Conservation (phyloP, 2,888 invertebrate species). For the Yponomeuta cagnagella region DNA sequence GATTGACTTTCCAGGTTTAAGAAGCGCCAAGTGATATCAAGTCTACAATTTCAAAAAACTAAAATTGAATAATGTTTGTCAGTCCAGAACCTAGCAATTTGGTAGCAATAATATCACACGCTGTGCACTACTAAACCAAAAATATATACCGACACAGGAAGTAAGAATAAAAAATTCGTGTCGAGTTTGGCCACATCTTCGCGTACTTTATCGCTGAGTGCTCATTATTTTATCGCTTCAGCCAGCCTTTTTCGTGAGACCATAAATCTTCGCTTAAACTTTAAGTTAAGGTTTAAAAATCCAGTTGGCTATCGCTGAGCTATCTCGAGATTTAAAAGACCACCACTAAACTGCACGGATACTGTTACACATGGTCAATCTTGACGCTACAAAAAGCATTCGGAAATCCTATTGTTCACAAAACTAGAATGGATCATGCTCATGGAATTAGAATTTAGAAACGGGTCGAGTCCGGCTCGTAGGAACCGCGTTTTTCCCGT, state of each 20-base stretch:
- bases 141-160: background rate
- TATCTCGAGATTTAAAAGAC: background rate
- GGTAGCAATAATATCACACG: no score
- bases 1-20: no score
- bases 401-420: background rate
- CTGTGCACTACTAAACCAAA: background rate
- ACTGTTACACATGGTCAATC: background rate
- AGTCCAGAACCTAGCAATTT: no score
- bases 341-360: constrained; percentile 1
- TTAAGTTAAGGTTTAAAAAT: constrained; percentile 8
- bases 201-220: constrained; percentile 5
- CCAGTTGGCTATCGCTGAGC: constrained; percentile 2
- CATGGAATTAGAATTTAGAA: constrained; percentile 21
- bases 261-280: constrained; percentile 11
- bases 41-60: no score
- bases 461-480: constrained; percentile 67
- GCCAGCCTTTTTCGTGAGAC: constrained; percentile 13
- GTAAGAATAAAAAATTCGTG: background rate
- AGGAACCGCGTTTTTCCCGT: constrained; percentile 59
- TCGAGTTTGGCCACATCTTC: background rate
- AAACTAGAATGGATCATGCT: constrained; percentile 1
- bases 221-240: constrained; percentile 12
- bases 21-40: no score
- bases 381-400: background rate
- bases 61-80: no score